phyloP scores from a whole-genome alignment of 2,888 invertebrate species.

The Drosophila nigricruria region DNA sequence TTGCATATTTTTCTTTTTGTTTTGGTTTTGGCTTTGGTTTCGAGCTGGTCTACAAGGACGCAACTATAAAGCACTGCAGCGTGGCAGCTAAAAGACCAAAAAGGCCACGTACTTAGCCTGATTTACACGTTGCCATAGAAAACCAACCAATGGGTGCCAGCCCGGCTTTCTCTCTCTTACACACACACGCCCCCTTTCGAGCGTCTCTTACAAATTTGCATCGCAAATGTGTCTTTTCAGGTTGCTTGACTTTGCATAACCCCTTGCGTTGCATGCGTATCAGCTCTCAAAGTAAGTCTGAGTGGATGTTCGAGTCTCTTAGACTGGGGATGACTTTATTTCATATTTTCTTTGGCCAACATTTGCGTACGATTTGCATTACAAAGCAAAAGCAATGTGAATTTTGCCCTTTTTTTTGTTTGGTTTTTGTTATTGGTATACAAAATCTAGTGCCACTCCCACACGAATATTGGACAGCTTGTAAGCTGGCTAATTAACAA shows the following conservation, averaged over 20 bases:
- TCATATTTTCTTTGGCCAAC: conserved; percentile 74
- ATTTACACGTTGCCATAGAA: conserved; percentile 77
- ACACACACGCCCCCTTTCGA: neutral
- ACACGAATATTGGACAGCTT: conserved; percentile 16
- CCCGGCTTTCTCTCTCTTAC: neutral
- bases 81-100: conserved; percentile 75
- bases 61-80: conserved; percentile 41
- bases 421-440: conserved; percentile 37
- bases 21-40: conserved; percentile 3
- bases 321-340: conserved; percentile 60
- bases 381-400: conserved; percentile 61
- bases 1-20: conserved; percentile 63
- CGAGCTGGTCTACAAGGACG: conserved; percentile 8
- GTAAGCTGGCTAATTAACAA: conserved; percentile 57
- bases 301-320: conserved; percentile 18
- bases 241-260: conserved; percentile 81
- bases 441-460: conserved; percentile 46
- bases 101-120: conserved; percentile 80
- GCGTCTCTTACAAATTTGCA: conserved; percentile 67
- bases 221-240: conserved; percentile 81
- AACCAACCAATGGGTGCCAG: conserved; percentile 30
- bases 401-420: conserved; percentile 37
- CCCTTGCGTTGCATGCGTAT: conserved; percentile 62
- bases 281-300: conserved; percentile 52
- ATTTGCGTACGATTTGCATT: conserved; percentile 77